Conservation (phyloP, 2,888 invertebrate species). For the Caenorhabditis virilis region DNA sequence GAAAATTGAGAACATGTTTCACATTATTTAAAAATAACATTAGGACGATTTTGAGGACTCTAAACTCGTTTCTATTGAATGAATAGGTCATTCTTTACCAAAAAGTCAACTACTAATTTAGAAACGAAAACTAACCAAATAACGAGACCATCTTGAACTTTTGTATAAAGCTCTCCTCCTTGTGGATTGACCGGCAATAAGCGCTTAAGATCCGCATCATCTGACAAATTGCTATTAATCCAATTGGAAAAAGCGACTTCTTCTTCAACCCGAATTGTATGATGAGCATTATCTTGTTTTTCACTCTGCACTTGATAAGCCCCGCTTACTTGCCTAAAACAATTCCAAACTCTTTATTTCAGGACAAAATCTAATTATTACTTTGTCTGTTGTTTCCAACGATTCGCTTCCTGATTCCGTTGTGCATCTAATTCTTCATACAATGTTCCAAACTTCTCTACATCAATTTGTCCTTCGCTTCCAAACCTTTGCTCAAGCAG, state of each 20-base stretch:
- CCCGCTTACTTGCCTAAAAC: conserved; percentile 50
- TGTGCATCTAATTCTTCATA: conserved; percentile 85
- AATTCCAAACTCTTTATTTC: conserved; percentile 1
- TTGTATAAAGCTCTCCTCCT: conserved; percentile 87
- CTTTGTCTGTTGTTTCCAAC: conserved; percentile 82
- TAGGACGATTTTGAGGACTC: too few species aligned
- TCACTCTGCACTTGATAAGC: conserved; percentile 60
- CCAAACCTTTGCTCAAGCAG: conserved; percentile 51
- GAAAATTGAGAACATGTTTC: too few species aligned
- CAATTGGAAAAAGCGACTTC: conserved; percentile 97
- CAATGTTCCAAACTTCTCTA: conserved; percentile 83
- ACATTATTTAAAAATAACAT: too few species aligned
- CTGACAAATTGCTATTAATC: conserved; percentile 83
- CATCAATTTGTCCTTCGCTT: conserved; percentile 78
- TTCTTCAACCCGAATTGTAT: conserved; percentile 82
- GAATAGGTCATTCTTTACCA: too few species aligned
- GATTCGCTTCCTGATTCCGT: conserved; percentile 80
- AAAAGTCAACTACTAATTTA: conserved; percentile 5
- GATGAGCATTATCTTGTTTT: conserved; percentile 76
- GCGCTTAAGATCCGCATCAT: conserved; percentile 87
- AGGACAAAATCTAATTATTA: conserved; percentile 71
- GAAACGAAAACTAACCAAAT: conserved; percentile 77
- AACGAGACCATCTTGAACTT: conserved; percentile 92
- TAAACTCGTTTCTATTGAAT: too few species aligned
- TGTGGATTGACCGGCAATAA: conserved; percentile 89